A percentile compares a stretch with the other conserved stretches of the same genome.
phyloP scores from a whole-genome alignment of 1,140 invertebrate genomes.

The Micrasema longulum region DNA sequence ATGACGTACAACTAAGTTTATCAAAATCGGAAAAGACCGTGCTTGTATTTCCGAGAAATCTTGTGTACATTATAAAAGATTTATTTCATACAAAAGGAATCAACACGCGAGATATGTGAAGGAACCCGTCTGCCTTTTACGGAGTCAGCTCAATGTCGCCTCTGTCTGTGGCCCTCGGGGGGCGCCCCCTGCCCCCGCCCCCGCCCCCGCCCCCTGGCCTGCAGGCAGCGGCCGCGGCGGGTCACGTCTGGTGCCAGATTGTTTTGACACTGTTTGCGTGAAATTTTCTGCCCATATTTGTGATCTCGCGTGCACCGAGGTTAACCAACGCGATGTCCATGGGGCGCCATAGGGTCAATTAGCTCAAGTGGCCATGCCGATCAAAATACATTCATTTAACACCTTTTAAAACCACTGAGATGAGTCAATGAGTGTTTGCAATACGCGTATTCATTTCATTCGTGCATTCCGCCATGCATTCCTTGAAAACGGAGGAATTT shows the following conservation, averaged over 20 bases:
- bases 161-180: background rate
- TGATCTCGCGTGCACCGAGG: slow-evolving; percentile 4
- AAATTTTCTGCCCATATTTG: slow-evolving; percentile 25
- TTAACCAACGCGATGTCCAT: slow-evolving; percentile 14
- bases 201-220: too few relatives aligned
- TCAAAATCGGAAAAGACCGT: too few relatives aligned
- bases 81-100: background rate
- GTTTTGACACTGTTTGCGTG: slow-evolving; percentile 28
- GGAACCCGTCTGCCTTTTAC: slow-evolving; percentile 8
- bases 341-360: slow-evolving; percentile 34
- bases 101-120: background rate
- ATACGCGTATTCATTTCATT: too few relatives aligned
- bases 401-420: slow-evolving; percentile 4
- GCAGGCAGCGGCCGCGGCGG: background rate
- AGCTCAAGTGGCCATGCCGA: slow-evolving; percentile 25
- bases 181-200: background rate
- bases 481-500: too few relatives aligned
- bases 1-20: too few relatives aligned
- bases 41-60: too few relatives aligned
- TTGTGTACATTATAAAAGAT: too few relatives aligned
- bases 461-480: too few relatives aligned
- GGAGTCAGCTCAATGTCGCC: slow-evolving; percentile 13
- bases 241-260: slow-evolving; percentile 23
- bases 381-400: slow-evolving; percentile 31
- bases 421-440: background rate